Conservation (phyloP, 1,140 invertebrate genomes). For the Apis florea region DNA sequence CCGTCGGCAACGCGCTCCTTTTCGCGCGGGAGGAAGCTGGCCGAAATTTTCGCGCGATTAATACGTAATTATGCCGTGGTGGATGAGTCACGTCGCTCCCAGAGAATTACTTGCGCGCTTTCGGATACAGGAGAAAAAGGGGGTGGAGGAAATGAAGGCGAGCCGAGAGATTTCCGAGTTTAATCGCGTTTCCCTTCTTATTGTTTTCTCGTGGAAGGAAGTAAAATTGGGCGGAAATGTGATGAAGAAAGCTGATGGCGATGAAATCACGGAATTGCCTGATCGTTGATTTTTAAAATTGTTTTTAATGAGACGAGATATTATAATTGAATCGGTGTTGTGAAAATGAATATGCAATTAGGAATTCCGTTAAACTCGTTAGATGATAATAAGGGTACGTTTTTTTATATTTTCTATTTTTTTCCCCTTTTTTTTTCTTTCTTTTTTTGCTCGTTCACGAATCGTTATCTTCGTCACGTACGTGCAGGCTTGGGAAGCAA, state of each 20-base stretch:
- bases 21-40: conserved; percentile 42
- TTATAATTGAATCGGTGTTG: too few species aligned
- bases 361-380: background rate
- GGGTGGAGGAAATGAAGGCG: too few species aligned
- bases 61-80: conserved; percentile 73
- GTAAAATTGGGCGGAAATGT: conserved; percentile 63
- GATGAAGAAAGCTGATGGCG: conserved; percentile 34
- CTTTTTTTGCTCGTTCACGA: background rate
- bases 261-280: too few species aligned
- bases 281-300: too few species aligned
- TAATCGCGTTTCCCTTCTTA: background rate
- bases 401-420: too few species aligned
- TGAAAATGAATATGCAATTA: too few species aligned
- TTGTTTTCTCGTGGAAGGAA: conserved; percentile 23
- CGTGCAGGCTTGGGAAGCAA: background rate
- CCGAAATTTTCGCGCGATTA: conserved; percentile 74
- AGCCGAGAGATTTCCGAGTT: background rate
- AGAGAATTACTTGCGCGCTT: conserved; percentile 26
- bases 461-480: conserved; percentile 40
- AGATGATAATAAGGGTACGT: background rate
- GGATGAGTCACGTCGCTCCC: conserved; percentile 41
- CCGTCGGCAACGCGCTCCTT: conserved; percentile 14
- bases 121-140: background rate
- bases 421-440: too few species aligned
- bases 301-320: too few species aligned